These are phyloP conservation scores for Nemapogon koenigi DNA, from an alignment of 2,888 invertebrate genomes.

Conservation along the genomic window DNA sequence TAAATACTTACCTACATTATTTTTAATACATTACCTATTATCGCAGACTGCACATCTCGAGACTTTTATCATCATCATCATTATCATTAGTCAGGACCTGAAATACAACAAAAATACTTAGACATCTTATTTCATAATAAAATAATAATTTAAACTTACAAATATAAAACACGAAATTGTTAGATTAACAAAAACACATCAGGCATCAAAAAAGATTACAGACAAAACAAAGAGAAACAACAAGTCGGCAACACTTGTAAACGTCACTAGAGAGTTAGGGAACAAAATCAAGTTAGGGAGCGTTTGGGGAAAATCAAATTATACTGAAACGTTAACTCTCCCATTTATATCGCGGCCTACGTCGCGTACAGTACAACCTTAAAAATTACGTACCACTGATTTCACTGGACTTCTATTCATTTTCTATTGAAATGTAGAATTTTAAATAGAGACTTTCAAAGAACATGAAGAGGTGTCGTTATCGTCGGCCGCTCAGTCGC, in stretches of 20 bases:
- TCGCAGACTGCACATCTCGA: too few species aligned
- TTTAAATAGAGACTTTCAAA: slow-evolving; percentile 15
- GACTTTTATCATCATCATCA: too few species aligned
- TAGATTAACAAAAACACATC: not conserved
- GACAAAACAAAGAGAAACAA: slow-evolving; percentile 49
- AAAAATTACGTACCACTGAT: slow-evolving; percentile 2
- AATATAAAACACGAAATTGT: too few species aligned
- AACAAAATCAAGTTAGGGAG: slow-evolving; percentile 38
- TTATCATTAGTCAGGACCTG: too few species aligned
- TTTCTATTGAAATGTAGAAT: not conserved
- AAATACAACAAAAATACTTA: too few species aligned
- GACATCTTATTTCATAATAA: too few species aligned
- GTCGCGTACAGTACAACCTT: not conserved
- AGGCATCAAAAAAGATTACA: slow-evolving; percentile 27
- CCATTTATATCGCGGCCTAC: not conserved
- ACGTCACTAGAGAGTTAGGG: slow-evolving; percentile 40
- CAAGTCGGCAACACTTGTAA: slow-evolving; percentile 51
- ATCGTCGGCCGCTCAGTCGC: slow-evolving; percentile 55
- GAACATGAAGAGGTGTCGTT: slow-evolving; percentile 32
- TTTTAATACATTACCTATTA: too few species aligned
- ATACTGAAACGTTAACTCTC: slow-evolving; percentile 22
- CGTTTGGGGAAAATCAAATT: slow-evolving; percentile 44
- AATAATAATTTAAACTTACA: too few species aligned
- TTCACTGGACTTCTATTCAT: not conserved
- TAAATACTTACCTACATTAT: too few species aligned